phyloP scores from a whole-genome alignment of 2,797 vertebrate genomes.

The Muraenolepis orangiensis region DNA sequence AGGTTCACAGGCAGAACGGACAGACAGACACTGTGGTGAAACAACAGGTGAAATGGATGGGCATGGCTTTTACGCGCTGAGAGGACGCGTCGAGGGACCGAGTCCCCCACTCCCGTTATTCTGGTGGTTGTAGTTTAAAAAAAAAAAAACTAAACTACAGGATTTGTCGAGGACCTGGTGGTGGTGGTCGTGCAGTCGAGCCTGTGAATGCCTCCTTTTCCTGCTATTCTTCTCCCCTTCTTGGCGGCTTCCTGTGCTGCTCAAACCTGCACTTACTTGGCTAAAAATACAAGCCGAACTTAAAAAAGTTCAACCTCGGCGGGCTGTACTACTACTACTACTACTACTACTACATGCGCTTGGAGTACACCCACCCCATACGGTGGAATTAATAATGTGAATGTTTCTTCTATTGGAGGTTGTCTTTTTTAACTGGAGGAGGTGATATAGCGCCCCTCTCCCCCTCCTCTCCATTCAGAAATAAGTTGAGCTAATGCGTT shows the following conservation, averaged over 20 bases:
- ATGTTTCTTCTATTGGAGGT: background rate
- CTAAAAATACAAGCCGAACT: slow-evolving; percentile 76
- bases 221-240: slow-evolving; percentile 79
- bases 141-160: too few species aligned
- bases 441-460: background rate
- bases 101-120: slow-evolving; percentile 36
- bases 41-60: too few species aligned
- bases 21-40: too few species aligned
- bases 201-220: slow-evolving; percentile 73
- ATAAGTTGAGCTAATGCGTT: slow-evolving; percentile 33
- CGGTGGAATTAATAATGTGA: background rate
- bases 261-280: slow-evolving; percentile 64
- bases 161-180: too few species aligned
- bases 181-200: too few species aligned
- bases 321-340: too few species aligned
- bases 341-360: slow-evolving; percentile 25
- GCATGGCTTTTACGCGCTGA: too few species aligned
- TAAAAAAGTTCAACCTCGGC: slow-evolving; percentile 40
- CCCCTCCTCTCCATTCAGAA: background rate
- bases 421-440: background rate
- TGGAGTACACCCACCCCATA: slow-evolving; percentile 10
- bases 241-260: slow-evolving; percentile 76
- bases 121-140: too few species aligned
- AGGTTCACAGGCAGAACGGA: too few species aligned
- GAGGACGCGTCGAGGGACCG: slow-evolving; percentile 3